A percentile compares a stretch with the other conserved stretches of the same genome.
phyloP scores from a whole-genome alignment of 2,888 invertebrate genomes.

The Halocaridina rubra region DNA sequence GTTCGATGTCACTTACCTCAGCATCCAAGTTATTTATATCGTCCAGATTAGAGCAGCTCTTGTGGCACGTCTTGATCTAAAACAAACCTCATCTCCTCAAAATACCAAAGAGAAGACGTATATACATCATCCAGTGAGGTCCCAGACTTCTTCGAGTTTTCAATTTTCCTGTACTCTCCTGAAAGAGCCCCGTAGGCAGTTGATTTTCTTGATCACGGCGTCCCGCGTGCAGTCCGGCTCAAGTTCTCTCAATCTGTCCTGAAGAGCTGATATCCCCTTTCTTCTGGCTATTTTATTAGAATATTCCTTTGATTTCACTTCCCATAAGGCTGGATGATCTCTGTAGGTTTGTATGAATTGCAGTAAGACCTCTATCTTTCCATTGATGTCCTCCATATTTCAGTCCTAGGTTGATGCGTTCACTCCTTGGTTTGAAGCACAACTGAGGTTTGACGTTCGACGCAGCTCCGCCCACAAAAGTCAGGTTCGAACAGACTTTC shows the following conservation, averaged over 20 bases:
- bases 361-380: not conserved
- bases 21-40: not conserved
- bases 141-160: not conserved
- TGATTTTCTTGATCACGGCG: constrained; percentile 30
- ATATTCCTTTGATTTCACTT: constrained; percentile 23
- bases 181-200: not conserved
- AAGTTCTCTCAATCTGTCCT: constrained; percentile 16
- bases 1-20: not conserved
- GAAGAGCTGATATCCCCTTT: constrained; percentile 7
- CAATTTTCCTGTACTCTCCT: not conserved
- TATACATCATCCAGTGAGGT: not conserved
- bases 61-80: not conserved
- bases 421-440: too few species aligned
- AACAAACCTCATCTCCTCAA: not conserved
- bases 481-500: too few species aligned
- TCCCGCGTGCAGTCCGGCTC: constrained; percentile 15
- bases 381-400: constrained; percentile 6
- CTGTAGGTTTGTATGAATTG: constrained; percentile 15
- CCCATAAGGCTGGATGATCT: constrained; percentile 12
- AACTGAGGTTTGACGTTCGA: too few species aligned
- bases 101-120: not conserved
- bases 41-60: not conserved
- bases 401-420: too few species aligned
- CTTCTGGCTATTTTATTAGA: constrained; percentile 17
- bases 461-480: too few species aligned